phyloP scores from a whole-genome alignment of 2,888 invertebrate species.

The Drosophila antonietae region DNA sequence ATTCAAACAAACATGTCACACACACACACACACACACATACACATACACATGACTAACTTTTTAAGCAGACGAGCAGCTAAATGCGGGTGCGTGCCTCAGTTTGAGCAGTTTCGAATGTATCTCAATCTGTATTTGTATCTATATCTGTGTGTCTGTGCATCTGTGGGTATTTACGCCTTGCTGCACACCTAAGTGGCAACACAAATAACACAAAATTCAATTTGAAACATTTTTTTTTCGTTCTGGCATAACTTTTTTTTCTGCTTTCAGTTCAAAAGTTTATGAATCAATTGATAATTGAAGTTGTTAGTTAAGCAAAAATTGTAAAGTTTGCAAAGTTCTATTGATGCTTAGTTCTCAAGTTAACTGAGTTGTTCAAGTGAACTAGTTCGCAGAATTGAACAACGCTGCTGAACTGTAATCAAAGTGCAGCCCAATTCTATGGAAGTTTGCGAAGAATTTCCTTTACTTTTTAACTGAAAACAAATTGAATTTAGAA shows the following conservation, averaged over 20 bases:
- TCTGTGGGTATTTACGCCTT: conserved; percentile 30
- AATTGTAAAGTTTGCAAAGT: background rate
- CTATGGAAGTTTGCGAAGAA: background rate
- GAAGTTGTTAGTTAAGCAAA: conserved; percentile 4
- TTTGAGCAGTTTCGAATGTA: conserved; percentile 5
- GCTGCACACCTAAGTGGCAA: conserved; percentile 38
- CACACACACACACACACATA: conserved; percentile 36
- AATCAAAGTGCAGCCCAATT: background rate
- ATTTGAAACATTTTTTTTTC: conserved; percentile 24
- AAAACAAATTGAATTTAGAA: background rate
- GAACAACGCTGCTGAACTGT: background rate
- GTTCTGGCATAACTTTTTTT: background rate
- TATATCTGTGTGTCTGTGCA: background rate
- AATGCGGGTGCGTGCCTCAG: conserved; percentile 20
- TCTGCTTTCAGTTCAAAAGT: background rate
- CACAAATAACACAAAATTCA: conserved; percentile 17
- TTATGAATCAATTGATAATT: conserved; percentile 23
- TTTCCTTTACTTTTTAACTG: background rate
- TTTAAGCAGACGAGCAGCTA: conserved; percentile 42
- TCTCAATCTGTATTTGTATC: background rate
- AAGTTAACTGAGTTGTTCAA: background rate
- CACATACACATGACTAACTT: conserved; percentile 58
- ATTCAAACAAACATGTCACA: conserved; percentile 54
- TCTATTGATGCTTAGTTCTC: background rate
- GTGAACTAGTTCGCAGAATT: background rate